phyloP scores from a whole-genome alignment of 2,113 vertebrate species.

The Mystacornis crossleyi region DNA sequence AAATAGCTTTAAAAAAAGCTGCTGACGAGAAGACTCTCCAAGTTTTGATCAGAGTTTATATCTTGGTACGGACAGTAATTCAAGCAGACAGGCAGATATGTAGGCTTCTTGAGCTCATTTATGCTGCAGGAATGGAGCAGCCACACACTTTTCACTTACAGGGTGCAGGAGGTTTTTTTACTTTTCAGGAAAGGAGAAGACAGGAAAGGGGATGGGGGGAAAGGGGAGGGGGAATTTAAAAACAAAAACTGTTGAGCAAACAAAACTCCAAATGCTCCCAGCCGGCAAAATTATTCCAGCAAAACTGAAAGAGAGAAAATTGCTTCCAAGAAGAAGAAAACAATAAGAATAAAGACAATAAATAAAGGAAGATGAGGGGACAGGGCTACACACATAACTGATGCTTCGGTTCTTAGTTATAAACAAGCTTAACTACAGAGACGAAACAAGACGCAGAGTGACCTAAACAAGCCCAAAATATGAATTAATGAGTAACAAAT shows the following conservation, averaged over 20 bases:
- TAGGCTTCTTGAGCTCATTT: conserved; percentile 19
- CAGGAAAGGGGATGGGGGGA: neutral
- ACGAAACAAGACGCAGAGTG: neutral
- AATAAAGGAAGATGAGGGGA: neutral
- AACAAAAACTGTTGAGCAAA: neutral
- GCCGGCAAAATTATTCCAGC: neutral
- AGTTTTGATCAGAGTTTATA: conserved; percentile 31
- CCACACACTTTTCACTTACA: neutral
- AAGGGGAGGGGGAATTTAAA: neutral
- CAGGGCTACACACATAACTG: neutral
- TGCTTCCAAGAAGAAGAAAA: neutral
- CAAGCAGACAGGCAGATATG: conserved; percentile 31
- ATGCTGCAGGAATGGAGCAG: neutral
- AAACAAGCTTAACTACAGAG: neutral
- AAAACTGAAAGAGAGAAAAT: neutral
- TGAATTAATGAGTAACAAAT: neutral
- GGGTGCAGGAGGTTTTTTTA: neutral
- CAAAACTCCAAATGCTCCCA: neutral
- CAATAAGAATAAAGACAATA: no score
- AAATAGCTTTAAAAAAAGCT: neutral
- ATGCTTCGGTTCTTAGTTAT: neutral
- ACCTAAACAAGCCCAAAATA: neutral
- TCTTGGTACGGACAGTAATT: neutral
- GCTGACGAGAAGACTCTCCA: neutral
- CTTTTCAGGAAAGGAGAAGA: neutral